Evolutionary conservation across 2,888 invertebrate species (phyloP).

Genomic region (Ormyrus nitidulus): DNA sequence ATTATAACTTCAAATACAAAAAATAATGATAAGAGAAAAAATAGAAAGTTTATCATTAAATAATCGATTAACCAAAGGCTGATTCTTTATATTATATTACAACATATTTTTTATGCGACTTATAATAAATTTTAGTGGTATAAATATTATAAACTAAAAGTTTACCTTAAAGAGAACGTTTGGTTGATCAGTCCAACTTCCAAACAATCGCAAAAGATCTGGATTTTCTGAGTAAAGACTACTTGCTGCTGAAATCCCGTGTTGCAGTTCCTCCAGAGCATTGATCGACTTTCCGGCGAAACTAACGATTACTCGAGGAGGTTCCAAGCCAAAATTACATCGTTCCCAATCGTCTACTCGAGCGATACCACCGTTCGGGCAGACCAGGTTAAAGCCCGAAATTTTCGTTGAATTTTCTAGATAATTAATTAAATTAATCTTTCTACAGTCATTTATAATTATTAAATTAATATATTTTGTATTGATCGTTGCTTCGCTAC

Average conservation of each 20-base stretch:
- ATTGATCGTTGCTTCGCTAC: not conserved
- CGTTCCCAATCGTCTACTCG: slow-evolving; percentile 77
- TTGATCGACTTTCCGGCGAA: slow-evolving; percentile 76
- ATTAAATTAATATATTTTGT: not conserved
- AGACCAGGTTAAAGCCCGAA: slow-evolving; percentile 80
- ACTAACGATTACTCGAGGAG: slow-evolving; percentile 78
- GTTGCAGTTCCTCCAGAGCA: slow-evolving; percentile 80
- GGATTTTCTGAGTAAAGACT: slow-evolving; percentile 77
- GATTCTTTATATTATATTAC: too few relatives aligned
- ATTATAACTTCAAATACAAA: not conserved
- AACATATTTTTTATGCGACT: too few relatives aligned
- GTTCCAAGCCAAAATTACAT: slow-evolving; percentile 81
- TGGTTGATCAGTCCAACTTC: slow-evolving; percentile 77
- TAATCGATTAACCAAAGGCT: too few relatives aligned
- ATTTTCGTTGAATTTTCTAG: slow-evolving; percentile 68
- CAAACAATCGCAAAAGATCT: slow-evolving; percentile 82
- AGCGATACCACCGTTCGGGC: slow-evolving; percentile 80
- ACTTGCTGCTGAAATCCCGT: slow-evolving; percentile 80
- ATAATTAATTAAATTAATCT: not conserved
- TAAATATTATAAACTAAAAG: not conserved
- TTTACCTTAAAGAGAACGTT: slow-evolving; percentile 78
- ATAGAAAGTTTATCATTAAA: not conserved
- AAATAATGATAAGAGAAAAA: not conserved
- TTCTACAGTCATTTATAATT: not conserved
- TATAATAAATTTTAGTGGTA: too few relatives aligned